Percentiles rank a stretch among this genome's conserved stretches.
Conservation (phyloP, 2,888 invertebrate species). For the Hirtodrosophila confusa region DNA sequence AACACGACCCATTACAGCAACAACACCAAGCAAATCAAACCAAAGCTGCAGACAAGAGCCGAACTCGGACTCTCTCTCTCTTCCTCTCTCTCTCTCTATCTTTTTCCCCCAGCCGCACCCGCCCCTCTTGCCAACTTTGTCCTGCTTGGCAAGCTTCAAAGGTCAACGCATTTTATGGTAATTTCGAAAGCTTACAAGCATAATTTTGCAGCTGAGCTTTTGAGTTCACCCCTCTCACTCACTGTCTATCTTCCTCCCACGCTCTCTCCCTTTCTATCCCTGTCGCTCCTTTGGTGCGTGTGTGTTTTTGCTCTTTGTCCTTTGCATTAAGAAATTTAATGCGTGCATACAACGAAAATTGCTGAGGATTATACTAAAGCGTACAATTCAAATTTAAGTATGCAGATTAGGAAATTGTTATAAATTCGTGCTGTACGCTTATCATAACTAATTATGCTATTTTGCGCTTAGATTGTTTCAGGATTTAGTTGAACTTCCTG, state of each 20-base stretch:
- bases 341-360: constrained; percentile 35
- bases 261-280: neutral
- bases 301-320: constrained; percentile 29
- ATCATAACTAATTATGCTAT: constrained; percentile 36
- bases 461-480: constrained; percentile 8
- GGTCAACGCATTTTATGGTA: constrained; percentile 68
- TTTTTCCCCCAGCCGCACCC: too few relatives aligned
- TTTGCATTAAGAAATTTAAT: constrained; percentile 48
- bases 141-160: constrained; percentile 51
- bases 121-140: constrained; percentile 22
- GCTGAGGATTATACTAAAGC: constrained; percentile 35
- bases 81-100: neutral
- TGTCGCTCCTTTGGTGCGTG: neutral
- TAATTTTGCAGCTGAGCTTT: constrained; percentile 65
- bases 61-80: constrained; percentile 23
- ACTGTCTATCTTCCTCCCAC: neutral
- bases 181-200: constrained; percentile 64
- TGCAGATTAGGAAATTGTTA: constrained; percentile 24
- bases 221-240: constrained; percentile 3
- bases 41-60: constrained; percentile 52
- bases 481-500: constrained; percentile 2
- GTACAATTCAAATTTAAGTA: constrained; percentile 30
- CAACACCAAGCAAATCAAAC: constrained; percentile 51
- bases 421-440: constrained; percentile 12
- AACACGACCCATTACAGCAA: constrained; percentile 22